phyloP scores from a whole-genome alignment of 2,113 vertebrate genomes.

The Nothoprocta perdicaria region DNA sequence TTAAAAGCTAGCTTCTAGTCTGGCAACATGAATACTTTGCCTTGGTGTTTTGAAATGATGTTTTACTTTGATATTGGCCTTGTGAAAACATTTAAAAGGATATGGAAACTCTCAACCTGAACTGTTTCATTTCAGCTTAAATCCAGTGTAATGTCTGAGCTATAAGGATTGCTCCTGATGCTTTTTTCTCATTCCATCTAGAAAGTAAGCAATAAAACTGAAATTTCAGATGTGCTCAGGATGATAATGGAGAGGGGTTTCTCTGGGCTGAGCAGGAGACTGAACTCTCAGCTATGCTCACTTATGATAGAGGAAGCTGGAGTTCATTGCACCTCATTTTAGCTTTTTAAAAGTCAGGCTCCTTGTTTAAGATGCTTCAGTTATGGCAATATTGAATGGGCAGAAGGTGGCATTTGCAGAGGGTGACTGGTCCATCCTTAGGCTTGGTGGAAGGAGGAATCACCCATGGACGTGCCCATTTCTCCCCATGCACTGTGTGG shows the following conservation, averaged over 20 bases:
- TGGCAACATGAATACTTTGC: not conserved
- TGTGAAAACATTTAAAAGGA: not conserved
- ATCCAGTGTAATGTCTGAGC: not conserved
- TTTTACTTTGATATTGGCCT: conserved; percentile 1
- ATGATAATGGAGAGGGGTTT: not conserved
- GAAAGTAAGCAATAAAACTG: not conserved
- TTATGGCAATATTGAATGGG: not conserved
- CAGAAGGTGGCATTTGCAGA: not conserved
- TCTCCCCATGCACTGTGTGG: not conserved
- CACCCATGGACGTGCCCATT: fast-evolving
- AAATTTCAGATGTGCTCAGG: not conserved
- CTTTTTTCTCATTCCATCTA: not conserved
- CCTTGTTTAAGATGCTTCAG: not conserved
- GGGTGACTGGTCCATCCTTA: not conserved
- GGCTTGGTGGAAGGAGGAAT: not conserved
- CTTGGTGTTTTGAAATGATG: not conserved
- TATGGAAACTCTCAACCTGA: not conserved
- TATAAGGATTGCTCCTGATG: not conserved
- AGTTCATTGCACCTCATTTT: not conserved
- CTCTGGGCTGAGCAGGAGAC: not conserved
- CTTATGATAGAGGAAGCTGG: not conserved
- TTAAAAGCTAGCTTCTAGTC: not conserved
- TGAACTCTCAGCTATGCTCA: not conserved
- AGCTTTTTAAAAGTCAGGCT: not conserved
- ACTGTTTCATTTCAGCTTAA: not conserved